Conservation (phyloP, 2,888 invertebrate species). For the Morpho deidamia region DNA sequence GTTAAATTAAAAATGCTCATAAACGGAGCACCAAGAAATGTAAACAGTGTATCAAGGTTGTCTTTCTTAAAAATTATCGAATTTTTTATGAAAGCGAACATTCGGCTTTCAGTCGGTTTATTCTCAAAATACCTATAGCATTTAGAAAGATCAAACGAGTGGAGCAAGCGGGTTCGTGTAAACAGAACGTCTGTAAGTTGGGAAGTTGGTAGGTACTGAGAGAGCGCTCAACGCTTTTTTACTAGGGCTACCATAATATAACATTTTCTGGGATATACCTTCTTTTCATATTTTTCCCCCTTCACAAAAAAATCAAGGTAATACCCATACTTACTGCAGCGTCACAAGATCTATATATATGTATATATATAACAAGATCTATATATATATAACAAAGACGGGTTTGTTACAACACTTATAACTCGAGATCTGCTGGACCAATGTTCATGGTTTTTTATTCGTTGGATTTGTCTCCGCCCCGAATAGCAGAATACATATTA, state of each 20-base stretch:
- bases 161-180: slow-evolving; percentile 70
- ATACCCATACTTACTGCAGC: too few species aligned
- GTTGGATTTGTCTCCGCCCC: too few species aligned
- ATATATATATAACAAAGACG: too few species aligned
- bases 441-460: too few species aligned
- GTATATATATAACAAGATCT: too few species aligned
- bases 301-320: too few species aligned
- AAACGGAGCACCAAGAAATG: slow-evolving; percentile 55
- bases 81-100: slow-evolving; percentile 62
- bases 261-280: too few species aligned
- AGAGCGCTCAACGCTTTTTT: slow-evolving; percentile 25
- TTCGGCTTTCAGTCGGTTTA: slow-evolving; percentile 58
- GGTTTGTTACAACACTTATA: too few species aligned
- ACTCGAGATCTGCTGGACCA: too few species aligned
- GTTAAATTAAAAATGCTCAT: slow-evolving; percentile 58
- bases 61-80: slow-evolving; percentile 69
- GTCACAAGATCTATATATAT: too few species aligned
- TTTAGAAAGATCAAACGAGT: slow-evolving; percentile 76
- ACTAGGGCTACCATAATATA: slow-evolving; percentile 15
- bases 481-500: too few species aligned
- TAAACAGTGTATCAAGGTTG: slow-evolving; percentile 72
- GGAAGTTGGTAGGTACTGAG: slow-evolving; percentile 26
- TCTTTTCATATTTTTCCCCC: too few species aligned
- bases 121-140: slow-evolving; percentile 76
- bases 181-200: slow-evolving; percentile 56